These are phyloP conservation scores for Ptychodera flava DNA, from an alignment of 35 echinoderm and acorn worm species.

Conservation along the genomic window DNA sequence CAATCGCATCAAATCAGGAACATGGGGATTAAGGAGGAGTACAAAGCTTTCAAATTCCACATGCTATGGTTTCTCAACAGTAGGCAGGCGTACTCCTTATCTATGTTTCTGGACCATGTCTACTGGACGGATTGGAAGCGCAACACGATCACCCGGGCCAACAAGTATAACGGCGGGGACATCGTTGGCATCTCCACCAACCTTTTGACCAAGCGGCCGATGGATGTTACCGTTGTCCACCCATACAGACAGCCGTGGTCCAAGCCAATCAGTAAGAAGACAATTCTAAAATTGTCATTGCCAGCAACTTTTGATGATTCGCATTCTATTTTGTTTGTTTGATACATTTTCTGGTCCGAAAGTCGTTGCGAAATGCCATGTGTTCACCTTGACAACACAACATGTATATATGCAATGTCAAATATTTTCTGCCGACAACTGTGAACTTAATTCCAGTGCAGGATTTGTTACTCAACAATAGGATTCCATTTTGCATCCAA, in stretches of 20 bases:
- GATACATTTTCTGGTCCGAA: background rate
- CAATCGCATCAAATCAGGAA: too few species aligned
- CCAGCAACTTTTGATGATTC: conserved; percentile 2
- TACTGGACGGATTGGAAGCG: conserved; percentile 58
- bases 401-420: too few species aligned
- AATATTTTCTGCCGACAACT: too few species aligned
- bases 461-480: too few species aligned
- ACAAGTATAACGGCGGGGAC: conserved; percentile 47
- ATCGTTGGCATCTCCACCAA: conserved; percentile 38
- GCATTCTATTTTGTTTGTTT: conserved; percentile 3
- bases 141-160: conserved; percentile 38
- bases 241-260: conserved; percentile 41
- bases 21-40: too few species aligned
- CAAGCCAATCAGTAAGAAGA: conserved; percentile 43
- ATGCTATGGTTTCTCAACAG: background rate
- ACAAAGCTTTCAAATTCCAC: too few species aligned
- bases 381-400: too few species aligned
- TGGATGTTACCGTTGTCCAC: conserved; percentile 47
- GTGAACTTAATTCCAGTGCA: too few species aligned
- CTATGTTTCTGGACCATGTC: background rate
- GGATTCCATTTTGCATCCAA: too few species aligned
- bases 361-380: too few species aligned
- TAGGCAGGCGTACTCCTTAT: background rate
- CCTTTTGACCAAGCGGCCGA: conserved; percentile 31
- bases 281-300: background rate